These are phyloP conservation scores for Anisognathus igniventris DNA, from an alignment of 2,797 vertebrate species.

Conservation along the genomic window DNA sequence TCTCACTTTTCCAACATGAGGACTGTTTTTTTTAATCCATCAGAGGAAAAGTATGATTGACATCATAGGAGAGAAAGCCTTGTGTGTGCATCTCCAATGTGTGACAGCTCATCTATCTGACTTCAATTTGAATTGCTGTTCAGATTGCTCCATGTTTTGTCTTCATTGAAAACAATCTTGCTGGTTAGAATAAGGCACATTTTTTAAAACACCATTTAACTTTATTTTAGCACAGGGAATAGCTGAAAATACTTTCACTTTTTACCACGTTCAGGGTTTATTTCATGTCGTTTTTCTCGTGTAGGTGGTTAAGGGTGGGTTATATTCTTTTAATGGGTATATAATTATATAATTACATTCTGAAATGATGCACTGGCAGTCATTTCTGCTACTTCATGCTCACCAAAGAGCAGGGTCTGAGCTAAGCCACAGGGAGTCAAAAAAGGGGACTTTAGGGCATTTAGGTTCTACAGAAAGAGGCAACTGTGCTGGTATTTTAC, in stretches of 20 bases:
- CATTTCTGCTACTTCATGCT: background rate
- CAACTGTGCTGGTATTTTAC: background rate
- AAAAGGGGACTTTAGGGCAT: background rate
- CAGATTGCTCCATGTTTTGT: background rate
- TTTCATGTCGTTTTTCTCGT: background rate
- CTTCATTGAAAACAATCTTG: background rate
- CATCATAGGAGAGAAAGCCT: background rate
- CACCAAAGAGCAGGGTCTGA: background rate
- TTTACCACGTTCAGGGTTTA: background rate
- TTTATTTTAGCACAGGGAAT: background rate
- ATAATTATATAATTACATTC: background rate
- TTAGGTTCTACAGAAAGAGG: background rate
- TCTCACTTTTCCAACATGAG: background rate
- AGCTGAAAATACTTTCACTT: background rate
- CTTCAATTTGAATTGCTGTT: background rate
- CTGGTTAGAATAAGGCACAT: background rate
- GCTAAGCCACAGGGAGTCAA: background rate
- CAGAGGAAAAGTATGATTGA: background rate
- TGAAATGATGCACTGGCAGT: background rate
- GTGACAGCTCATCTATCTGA: conserved; percentile 4
- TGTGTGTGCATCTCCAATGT: background rate
- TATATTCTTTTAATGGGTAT: background rate
- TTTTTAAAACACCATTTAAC: background rate
- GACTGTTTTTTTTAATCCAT: background rate
- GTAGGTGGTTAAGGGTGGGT: background rate